Base-by-base conservation (phyloP, 2,888 invertebrate species). In the Agrilus cyanescens region DNA sequence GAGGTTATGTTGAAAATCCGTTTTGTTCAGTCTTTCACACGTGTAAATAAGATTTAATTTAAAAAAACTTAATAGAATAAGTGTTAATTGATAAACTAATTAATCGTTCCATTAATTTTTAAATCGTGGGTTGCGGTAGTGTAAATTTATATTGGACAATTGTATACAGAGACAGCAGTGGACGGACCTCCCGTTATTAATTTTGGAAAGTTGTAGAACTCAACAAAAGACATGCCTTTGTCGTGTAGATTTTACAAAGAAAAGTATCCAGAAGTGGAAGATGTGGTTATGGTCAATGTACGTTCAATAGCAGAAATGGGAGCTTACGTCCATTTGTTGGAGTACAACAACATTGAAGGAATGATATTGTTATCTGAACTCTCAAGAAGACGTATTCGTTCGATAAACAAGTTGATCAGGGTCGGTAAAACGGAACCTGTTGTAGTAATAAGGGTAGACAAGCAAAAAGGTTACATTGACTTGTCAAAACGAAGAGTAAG, bases 391-490 rank as follows among this genome's bases (percentile, higher is more conserved):
- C 91, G 98, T 76, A 99, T 99, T 57, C 79, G 98, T 50, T 98
- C 98, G 45, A 97, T 99, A 62, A 99, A 98, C 71, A 99, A 98
- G 75, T 74, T 98, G 57, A 97, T 98, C 64, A 79, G 97, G 54
- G 95, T 99, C 39, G 98, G 98, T 34, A 88, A 97, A 70, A 96
- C 90, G 40, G 98, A 99, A 68, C 97, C 96, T 18, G 98, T 98
- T 12, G 96, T 98, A 37, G 98, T 99, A 45, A 97, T 98, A 65
- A 80, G 98, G 70, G 98, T 99, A 15, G 98, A 98, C 67, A 95
- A 96, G 74, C 96, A 98, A 59, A 99, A 99, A 78, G 98, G 97
- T 80, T 99, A 99, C 67, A 99, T 99, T 66, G 98, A 99, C 78
- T 77, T 99, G 57, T 98, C 97, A 49, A 99, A 99, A 71, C 80